Base-by-base conservation (phyloP, 2,888 invertebrate species). In the Pyrrhosoma nymphula region DNA sequence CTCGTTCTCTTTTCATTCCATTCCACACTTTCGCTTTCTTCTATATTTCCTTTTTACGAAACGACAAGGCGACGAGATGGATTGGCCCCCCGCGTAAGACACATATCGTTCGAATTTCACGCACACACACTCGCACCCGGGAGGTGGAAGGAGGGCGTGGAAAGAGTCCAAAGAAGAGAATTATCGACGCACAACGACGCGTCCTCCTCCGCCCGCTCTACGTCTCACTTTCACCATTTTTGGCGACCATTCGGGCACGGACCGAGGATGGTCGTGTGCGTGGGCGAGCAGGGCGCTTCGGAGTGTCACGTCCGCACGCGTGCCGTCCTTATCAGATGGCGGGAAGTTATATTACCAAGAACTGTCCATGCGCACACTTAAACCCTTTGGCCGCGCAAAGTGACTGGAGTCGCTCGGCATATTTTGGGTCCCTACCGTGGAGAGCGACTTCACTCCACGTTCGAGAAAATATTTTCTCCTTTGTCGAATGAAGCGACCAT, bases 141-240 rank as follows among this genome's bases (percentile, higher is more conserved):
- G 8, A n/a, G 1, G 69, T n/a, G 69, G 69, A 69, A n/a, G 69
- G n/a, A 14, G 35, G 82, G 14, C 35, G 82, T 82, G 82, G 82
- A 82, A 82, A 8, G 82, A 8, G 82, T 30, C 82, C 82, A 82
- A 82, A 82, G 14, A 69, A 26, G n/a, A 16, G 82, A 82, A 35
- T 82, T 35, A 82, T 82, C 16, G 82, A 69, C 20, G 26, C 69
- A 26, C 35, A 14, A 35, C 35, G 60, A 20, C 82, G 82, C 82
- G 2, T 35, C 0, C 82, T 14, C 18, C 30, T 16, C 16, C n/a
- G n/a, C n/a, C n/a, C n/a, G n/a, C n/a, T n/a, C n/a, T n/a, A n/a
- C 82, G 30, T 82, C 82, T 82, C 82, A 35, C 82, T 82, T 82
- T 82, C 82, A 35, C 82, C 82, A 35, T 82, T 82, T 82, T 82